Base-by-base conservation (phyloP, 2,797 vertebrate species). In the Helarctos malayanus region DNA sequence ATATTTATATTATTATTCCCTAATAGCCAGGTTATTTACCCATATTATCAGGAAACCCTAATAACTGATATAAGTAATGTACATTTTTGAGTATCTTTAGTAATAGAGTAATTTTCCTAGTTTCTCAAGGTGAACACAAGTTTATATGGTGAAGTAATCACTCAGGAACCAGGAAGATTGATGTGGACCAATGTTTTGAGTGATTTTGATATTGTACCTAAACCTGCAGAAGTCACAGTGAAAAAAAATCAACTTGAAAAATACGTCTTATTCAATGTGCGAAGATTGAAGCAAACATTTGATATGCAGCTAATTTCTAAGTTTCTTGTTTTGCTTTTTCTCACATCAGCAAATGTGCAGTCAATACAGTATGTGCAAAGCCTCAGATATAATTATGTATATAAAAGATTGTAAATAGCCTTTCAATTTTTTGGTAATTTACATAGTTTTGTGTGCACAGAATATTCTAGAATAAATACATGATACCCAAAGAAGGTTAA, bases 311-410 rank as follows among this genome's bases (percentile, higher is more conserved):
- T 95, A 96, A 95, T 68, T 92, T 95, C 56, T 75, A 95, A 93
- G 81, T 54, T 90, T 94, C 65, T 85, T 96, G 54, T 85, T 95
- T 96, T 96, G 84, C 78, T 95, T 94, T 95, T 97, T 89, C 89
- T 82, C 95, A 96, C 92, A 97, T 89, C 71, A 95, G 91, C 69
- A 97, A 97, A 91, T 93, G 35, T 96, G 52, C 27, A 96, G 54
- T 96, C 81, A 97, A 79, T 95, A 95, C 52, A 86, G 54, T 75
- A 91, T 76, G 78, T 91, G 81, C 79, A 89, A 96, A 97, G 35
- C 18, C 88, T 95, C 83, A 57, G 61, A 35, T 80, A 96, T 96
- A 95, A 94, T 93, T 95, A 91, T 85, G 84, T 82, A 75, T 68
- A 59, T 86, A 94, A 83, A 81, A 95, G 76, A 97, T 92, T 92